Conservation (phyloP, 2,797 vertebrate genomes). For the Orestias chungarensis region DNA sequence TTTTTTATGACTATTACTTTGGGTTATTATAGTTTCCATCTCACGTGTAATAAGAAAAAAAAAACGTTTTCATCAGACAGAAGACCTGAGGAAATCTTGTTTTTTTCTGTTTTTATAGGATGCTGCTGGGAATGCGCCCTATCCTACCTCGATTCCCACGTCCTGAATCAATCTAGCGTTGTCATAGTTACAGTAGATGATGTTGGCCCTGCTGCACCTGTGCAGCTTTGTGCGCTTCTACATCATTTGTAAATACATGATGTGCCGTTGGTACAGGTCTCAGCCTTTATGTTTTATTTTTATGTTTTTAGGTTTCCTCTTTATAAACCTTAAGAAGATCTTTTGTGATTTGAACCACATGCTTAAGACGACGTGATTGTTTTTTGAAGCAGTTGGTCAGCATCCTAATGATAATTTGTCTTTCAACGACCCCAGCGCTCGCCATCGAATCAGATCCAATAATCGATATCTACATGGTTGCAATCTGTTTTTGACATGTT, state of each 20-base stretch:
- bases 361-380: conserved; percentile 70
- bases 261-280: conserved; percentile 51
- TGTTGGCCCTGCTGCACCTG: conserved; percentile 81
- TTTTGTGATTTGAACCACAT: conserved; percentile 48
- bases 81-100: not conserved
- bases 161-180: conserved; percentile 83
- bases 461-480: conserved; percentile 77
- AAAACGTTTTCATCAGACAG: conserved; percentile 6
- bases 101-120: not conserved
- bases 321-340: conserved; percentile 60
- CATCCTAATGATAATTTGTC: conserved; percentile 80
- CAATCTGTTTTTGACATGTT: conserved; percentile 72
- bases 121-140: conserved; percentile 61
- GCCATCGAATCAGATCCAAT: conserved; percentile 70
- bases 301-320: conserved; percentile 35
- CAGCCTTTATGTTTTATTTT: conserved; percentile 16
- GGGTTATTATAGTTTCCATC: not conserved
- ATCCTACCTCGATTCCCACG: conserved; percentile 78
- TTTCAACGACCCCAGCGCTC: conserved; percentile 76
- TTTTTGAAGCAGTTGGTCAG: conserved; percentile 77
- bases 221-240: conserved; percentile 74
- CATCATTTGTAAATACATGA: conserved; percentile 66
- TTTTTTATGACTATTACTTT: not conserved
- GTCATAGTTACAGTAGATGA: conserved; percentile 84
- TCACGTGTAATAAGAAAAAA: not conserved